A percentile compares a stretch with the other conserved stretches of the same genome.
Evolutionary conservation across 2,797 vertebrate species (phyloP).

Genomic region (Pseudochaenichthys georgianus): DNA sequence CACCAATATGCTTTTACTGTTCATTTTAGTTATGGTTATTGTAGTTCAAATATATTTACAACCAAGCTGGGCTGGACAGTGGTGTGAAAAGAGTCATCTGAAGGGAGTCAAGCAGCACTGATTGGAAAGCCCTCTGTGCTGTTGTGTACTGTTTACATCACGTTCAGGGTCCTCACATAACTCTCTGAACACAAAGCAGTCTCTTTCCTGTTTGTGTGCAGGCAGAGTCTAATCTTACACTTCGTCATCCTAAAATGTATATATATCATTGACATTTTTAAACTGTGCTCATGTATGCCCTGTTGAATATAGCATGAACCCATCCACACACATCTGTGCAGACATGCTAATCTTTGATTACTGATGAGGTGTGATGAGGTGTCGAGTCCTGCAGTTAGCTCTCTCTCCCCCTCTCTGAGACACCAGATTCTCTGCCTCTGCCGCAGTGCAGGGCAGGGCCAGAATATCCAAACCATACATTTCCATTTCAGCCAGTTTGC

Average conservation of each 20-base stretch:
- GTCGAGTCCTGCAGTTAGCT: slow-evolving; percentile 70
- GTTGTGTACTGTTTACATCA: slow-evolving; percentile 53
- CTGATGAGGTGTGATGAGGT: slow-evolving; percentile 73
- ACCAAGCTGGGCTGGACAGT: slow-evolving; percentile 1
- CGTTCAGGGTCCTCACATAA: slow-evolving; percentile 43
- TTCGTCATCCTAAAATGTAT: background rate
- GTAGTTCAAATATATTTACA: background rate
- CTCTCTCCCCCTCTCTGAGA: slow-evolving; percentile 43
- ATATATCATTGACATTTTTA: too few relatives aligned
- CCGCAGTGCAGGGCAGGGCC: slow-evolving; percentile 84
- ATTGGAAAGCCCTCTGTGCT: slow-evolving; percentile 53
- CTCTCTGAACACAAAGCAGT: slow-evolving; percentile 31
- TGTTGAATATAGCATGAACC: background rate
- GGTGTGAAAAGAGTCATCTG: slow-evolving; percentile 29
- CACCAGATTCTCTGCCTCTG: slow-evolving; percentile 76
- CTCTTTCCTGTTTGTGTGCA: slow-evolving; percentile 30
- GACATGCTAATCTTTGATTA: slow-evolving; percentile 73
- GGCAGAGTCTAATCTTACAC: background rate
- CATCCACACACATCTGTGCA: slow-evolving; percentile 46
- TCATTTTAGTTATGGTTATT: background rate
- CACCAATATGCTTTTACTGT: background rate
- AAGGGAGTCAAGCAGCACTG: slow-evolving; percentile 37
- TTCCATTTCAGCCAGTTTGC: slow-evolving; percentile 61
- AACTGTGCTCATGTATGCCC: background rate
- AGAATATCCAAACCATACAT: slow-evolving; percentile 76